phyloP scores from a whole-genome alignment of 2,797 vertebrate species.

The Enteromius thamalakanensis region DNA sequence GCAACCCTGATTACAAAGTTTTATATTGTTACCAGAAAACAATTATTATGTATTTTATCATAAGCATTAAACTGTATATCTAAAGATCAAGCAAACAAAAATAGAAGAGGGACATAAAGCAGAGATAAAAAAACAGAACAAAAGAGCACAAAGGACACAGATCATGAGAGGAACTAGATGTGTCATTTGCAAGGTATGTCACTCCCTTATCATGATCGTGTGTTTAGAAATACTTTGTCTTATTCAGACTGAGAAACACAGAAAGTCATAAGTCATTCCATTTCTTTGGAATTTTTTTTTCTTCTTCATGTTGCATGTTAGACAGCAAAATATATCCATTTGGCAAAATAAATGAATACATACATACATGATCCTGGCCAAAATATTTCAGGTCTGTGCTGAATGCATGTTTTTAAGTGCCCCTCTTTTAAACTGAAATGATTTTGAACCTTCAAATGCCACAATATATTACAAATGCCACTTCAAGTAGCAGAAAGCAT shows the following conservation, averaged over 20 bases:
- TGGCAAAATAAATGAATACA: neutral
- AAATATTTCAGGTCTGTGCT: neutral
- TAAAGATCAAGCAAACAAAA: neutral
- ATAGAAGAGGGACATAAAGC: neutral
- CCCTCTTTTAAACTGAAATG: neutral
- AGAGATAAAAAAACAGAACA: slow-evolving; percentile 1
- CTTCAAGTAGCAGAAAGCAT: neutral
- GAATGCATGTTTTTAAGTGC: neutral
- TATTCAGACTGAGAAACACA: neutral
- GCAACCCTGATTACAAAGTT: neutral
- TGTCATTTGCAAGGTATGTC: neutral
- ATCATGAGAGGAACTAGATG: slow-evolving; percentile 4
- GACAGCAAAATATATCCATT: neutral
- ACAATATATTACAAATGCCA: neutral
- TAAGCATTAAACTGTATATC: neutral
- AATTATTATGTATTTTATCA: neutral
- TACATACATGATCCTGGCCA: neutral
- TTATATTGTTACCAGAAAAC: neutral
- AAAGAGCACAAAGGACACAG: neutral
- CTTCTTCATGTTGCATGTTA: neutral
- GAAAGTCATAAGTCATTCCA: neutral
- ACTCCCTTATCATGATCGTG: neutral
- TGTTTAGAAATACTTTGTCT: neutral
- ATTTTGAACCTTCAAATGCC: neutral
- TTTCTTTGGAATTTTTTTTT: neutral